Evolutionary conservation across 2,888 invertebrate genomes (phyloP), one percentile per base, ranked within the genome.

Genomic region (Rotaria socialis): DNA sequence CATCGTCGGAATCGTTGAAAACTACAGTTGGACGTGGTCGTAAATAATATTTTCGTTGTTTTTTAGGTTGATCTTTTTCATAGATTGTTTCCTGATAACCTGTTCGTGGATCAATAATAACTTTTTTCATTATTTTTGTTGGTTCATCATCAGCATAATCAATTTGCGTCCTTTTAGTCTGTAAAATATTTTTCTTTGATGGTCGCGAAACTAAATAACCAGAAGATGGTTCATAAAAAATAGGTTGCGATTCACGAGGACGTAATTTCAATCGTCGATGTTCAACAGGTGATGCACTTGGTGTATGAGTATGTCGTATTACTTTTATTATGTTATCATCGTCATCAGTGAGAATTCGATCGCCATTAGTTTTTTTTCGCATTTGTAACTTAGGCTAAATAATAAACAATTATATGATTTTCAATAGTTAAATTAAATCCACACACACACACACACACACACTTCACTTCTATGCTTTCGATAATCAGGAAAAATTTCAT

Each of bases 271-370:
- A 55, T 67, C 67, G 67, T 67, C 67, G n/a, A n/a, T 67, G 27
- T n/a, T 27, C n/a, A 27, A 27, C 11, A 27, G 67, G 67, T 67
- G 27, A 27, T 35, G 27, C 14, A 22, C 8, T 22, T 22, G 22
- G 22, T 22, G 19, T 55, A 55, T 22, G 55, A 22, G 1, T 7
- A 67, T 27, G 1, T 14, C 27, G 27, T 35, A 67, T 14, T 1
- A 67, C 27, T 67, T 67, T 67, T 67, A 67, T 67, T n/a, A 67
- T 16, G 27, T 27, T 67, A 67, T 67, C 67, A 35, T 67, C 67
- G 14, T 67, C 67, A 35, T 67, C 67, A 67, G 8, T 4, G 16
- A 67, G 5, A 67, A 67, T 24, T 67, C 16, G n/a, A 27, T 67
- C 10, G 27, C 27, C 27, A 27, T 67, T 67, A 10, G 11, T n/a